Conservation (phyloP, 2,888 invertebrate genomes). For the Lamellibrachia satsuma region DNA sequence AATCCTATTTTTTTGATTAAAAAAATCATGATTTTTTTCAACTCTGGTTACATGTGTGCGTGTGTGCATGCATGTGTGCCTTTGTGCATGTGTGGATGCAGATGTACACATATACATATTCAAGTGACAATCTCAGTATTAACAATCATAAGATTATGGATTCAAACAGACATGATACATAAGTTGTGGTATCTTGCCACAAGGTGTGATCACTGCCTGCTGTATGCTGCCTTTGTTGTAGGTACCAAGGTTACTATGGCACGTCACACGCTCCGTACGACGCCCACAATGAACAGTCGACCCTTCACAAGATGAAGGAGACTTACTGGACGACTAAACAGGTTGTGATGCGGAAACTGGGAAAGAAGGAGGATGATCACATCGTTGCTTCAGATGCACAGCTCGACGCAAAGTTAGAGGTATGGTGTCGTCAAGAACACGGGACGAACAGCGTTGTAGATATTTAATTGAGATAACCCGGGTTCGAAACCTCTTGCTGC, state of each 20-base stretch:
- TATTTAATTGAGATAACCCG: too few relatives aligned
- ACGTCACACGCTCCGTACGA: conserved; percentile 68
- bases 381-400: conserved; percentile 95
- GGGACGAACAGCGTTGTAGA: neutral
- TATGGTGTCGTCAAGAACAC: neutral
- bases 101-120: neutral
- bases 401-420: conserved; percentile 92
- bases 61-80: too few relatives aligned
- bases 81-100: too few relatives aligned
- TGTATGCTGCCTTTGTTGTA: neutral
- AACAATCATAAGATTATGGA: neutral
- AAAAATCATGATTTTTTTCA: too few relatives aligned
- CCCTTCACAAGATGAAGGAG: conserved; percentile 71
- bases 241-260: conserved; percentile 34
- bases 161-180: neutral
- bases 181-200: neutral
- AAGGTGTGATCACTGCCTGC: neutral
- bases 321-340: conserved; percentile 99
- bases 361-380: conserved; percentile 96
- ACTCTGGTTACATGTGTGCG: too few relatives aligned
- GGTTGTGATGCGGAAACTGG: conserved; percentile 84
- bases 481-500: too few relatives aligned
- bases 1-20: too few relatives aligned
- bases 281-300: conserved; percentile 67
- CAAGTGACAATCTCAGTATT: neutral